phyloP scores from a whole-genome alignment of 2,888 invertebrate species.

The Conistra vaccinii region DNA sequence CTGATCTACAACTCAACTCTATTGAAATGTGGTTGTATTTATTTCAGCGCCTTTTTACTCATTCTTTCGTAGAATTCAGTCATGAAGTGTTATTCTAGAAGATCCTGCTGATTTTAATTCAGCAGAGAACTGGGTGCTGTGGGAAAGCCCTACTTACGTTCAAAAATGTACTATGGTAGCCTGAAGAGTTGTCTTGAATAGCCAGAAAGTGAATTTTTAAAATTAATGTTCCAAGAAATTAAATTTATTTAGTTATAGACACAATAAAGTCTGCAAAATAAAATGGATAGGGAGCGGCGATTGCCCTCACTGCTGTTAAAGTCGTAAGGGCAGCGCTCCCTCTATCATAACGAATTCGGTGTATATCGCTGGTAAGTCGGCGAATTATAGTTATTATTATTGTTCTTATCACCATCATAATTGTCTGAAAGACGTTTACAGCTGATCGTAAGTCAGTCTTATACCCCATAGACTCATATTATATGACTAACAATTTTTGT shows the following conservation, averaged over 20 bases:
- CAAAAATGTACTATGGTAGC: not conserved
- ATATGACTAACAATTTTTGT: not conserved
- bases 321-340: conserved; percentile 59
- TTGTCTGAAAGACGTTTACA: conserved; percentile 20
- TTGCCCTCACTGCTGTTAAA: conserved; percentile 50
- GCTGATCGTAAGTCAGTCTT: not conserved
- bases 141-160: too few species aligned
- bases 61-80: not conserved
- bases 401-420: conserved; percentile 24
- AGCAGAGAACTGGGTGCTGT: not conserved
- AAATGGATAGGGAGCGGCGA: conserved; percentile 55
- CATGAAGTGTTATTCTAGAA: not conserved
- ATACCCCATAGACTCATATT: not conserved
- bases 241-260: conserved; percentile 39
- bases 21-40: conserved; percentile 18
- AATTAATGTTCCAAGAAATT: conserved; percentile 14
- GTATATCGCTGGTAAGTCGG: conserved; percentile 36
- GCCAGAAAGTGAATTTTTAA: not conserved
- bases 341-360: conserved; percentile 37
- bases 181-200: not conserved
- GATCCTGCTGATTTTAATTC: not conserved
- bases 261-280: conserved; percentile 59
- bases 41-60: not conserved
- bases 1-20: too few species aligned
- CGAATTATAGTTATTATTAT: conserved; percentile 26